Percentiles rank a stretch among this genome's conserved stretches.
Evolutionary conservation across 2,888 invertebrate species (phyloP).

Genomic region (Gonocerus acuteangulatus): DNA sequence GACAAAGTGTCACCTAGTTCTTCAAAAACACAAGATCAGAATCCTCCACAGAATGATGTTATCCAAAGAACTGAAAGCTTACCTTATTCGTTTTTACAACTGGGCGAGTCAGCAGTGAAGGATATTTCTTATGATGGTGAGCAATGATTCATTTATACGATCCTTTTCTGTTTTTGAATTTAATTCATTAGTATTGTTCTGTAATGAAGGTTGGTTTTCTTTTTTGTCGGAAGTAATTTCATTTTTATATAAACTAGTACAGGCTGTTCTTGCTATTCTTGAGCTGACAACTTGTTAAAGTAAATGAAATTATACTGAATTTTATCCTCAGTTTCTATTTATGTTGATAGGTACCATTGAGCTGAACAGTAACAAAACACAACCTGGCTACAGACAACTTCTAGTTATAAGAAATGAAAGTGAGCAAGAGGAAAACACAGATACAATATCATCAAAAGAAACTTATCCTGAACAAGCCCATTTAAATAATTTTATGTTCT

Average conservation of each 20-base stretch:
- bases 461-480: background rate
- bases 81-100: background rate
- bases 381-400: background rate
- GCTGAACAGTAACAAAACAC: background rate
- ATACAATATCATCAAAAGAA: background rate
- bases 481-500: constrained; percentile 4
- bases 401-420: constrained; percentile 2
- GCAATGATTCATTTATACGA: too few relatives aligned
- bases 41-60: background rate
- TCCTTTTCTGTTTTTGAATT: too few relatives aligned
- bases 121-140: background rate
- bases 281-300: background rate
- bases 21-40: background rate
- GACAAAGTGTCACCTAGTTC: background rate
- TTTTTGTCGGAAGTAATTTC: too few relatives aligned
- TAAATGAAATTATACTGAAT: background rate
- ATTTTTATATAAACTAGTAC: background rate
- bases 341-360: background rate
- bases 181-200: too few relatives aligned
- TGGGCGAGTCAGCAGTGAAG: background rate
- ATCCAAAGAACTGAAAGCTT: background rate
- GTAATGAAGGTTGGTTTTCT: too few relatives aligned
- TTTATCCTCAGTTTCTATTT: background rate
- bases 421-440: background rate
- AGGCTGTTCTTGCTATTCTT: background rate